phyloP scores from a whole-genome alignment of 2,113 vertebrate species.

The Nestor notabilis region DNA sequence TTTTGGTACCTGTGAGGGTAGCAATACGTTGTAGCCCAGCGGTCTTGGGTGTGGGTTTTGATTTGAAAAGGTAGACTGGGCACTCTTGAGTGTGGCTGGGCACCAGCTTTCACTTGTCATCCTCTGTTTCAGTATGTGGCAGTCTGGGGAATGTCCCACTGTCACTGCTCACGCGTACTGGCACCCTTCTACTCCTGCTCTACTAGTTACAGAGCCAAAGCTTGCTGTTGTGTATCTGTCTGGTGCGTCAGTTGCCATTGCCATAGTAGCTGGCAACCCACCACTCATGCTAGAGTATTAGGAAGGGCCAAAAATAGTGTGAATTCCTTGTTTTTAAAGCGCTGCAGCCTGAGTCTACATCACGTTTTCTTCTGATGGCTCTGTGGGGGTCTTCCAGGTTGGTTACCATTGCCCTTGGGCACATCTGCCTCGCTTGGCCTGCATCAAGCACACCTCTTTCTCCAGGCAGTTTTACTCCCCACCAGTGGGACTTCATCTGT shows the following conservation, averaged over 20 bases:
- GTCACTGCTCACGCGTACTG: not conserved
- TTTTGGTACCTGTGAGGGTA: not conserved
- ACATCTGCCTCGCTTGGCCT: not conserved
- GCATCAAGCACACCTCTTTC: rapidly evolving
- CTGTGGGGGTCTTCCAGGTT: not conserved
- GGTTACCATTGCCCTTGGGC: not conserved
- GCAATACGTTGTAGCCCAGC: not conserved
- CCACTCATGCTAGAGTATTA: not conserved
- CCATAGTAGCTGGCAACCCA: not conserved
- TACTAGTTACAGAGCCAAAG: not conserved
- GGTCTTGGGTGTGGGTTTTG: not conserved
- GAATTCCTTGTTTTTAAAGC: not conserved
- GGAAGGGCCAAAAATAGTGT: not conserved
- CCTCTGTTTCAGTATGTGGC: not conserved
- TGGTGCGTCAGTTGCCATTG: not conserved
- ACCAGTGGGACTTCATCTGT: not conserved
- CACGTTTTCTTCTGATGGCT: not conserved
- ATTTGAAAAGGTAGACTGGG: not conserved
- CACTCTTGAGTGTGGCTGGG: not conserved
- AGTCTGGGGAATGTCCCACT: not conserved
- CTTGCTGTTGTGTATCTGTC: not conserved
- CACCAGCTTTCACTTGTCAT: not conserved
- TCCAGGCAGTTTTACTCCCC: not conserved
- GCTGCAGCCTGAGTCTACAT: not conserved
- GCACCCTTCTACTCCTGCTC: not conserved